Evolutionary conservation across 2,888 invertebrate genomes (phyloP).

Genomic region (Caenorhabditis sp.): DNA sequence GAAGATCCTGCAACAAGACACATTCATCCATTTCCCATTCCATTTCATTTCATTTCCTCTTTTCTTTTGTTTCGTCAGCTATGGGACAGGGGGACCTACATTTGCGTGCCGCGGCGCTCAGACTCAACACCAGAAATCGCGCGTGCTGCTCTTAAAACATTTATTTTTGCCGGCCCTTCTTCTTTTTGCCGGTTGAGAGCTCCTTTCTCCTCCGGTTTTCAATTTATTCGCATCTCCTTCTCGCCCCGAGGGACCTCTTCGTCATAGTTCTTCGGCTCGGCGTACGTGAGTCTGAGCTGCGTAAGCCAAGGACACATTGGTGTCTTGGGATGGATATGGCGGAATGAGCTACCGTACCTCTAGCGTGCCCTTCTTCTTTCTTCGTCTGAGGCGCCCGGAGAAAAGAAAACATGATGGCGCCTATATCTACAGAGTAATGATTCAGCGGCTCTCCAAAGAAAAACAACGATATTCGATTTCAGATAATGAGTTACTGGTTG

Average conservation of each 20-base stretch:
- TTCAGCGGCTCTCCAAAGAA: slow-evolving; percentile 9
- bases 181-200: slow-evolving; percentile 10
- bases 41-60: slow-evolving; percentile 40
- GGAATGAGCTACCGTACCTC: slow-evolving; percentile 16
- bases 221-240: slow-evolving; percentile 56
- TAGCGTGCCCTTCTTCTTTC: slow-evolving; percentile 8
- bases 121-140: slow-evolving; percentile 50
- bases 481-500: slow-evolving; percentile 46
- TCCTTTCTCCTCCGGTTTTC: slow-evolving; percentile 39
- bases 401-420: slow-evolving; percentile 6
- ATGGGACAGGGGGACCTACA: slow-evolving; percentile 31
- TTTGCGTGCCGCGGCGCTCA: background rate
- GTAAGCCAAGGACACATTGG: slow-evolving; percentile 48
- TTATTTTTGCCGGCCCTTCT: slow-evolving; percentile 32
- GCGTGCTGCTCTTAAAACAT: slow-evolving; percentile 48
- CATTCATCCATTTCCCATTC: slow-evolving; percentile 38
- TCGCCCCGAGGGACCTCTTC: slow-evolving; percentile 47
- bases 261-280: slow-evolving; percentile 43
- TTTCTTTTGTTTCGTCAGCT: slow-evolving; percentile 28
- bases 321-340: slow-evolving; percentile 44
- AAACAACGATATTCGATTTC: slow-evolving; percentile 54
- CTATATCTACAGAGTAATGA: background rate
- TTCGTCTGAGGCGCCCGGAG: background rate
- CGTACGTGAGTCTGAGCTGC: slow-evolving; percentile 13
- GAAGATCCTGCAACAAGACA: slow-evolving; percentile 67